Evolutionary conservation across 2,797 vertebrate species (phyloP).

Genomic region (Pseudochaenichthys georgianus): DNA sequence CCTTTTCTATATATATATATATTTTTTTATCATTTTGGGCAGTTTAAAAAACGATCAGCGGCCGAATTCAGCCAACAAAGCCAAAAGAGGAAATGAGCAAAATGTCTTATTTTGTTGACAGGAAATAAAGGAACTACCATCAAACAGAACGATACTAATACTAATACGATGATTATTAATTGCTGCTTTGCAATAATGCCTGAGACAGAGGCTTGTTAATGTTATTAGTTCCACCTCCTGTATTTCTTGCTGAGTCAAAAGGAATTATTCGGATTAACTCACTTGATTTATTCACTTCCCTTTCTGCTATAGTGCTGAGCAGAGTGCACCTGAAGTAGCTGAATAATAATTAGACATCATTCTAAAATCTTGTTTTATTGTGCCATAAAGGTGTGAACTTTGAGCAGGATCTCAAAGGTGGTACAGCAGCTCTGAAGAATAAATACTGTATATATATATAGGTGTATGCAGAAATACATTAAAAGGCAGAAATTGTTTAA

Average conservation of each 20-base stretch:
- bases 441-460: constrained; percentile 17
- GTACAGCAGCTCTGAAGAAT: constrained; percentile 59
- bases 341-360: constrained; percentile 47
- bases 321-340: neutral
- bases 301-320: neutral
- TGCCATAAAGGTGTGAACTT: constrained; percentile 76
- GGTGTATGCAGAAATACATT: constrained; percentile 55
- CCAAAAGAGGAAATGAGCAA: neutral
- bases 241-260: constrained; percentile 4
- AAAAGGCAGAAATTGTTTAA: constrained; percentile 51
- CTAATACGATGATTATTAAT: constrained; percentile 1
- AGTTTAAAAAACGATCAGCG: too few relatives aligned
- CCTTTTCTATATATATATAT: too few relatives aligned
- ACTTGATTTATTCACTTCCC: neutral
- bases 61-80: too few relatives aligned
- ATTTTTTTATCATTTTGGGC: too few relatives aligned
- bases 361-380: constrained; percentile 77
- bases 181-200: neutral
- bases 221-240: neutral
- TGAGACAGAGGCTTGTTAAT: neutral
- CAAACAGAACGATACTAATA: too few relatives aligned
- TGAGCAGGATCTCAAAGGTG: constrained; percentile 59
- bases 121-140: neutral
- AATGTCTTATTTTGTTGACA: constrained; percentile 4
- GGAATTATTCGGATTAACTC: neutral